A percentile compares a stretch with the other conserved stretches of the same genome.
phyloP scores from a whole-genome alignment of 2,797 vertebrate species.

The Trachurus trachurus region DNA sequence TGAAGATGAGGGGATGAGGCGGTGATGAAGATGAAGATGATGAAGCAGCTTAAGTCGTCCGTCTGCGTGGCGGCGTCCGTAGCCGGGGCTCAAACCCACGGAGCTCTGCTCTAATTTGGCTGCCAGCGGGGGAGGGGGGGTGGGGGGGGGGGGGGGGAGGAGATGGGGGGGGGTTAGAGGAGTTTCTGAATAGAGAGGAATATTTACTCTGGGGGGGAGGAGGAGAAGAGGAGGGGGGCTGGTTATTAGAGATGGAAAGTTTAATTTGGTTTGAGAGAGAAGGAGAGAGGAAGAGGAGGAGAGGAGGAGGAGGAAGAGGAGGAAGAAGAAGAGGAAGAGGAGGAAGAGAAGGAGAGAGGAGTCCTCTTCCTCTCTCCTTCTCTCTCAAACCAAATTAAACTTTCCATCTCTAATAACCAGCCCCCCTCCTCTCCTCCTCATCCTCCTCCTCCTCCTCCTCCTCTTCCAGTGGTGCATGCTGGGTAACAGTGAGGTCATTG shows the following conservation, averaged over 20 bases:
- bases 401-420: too few relatives aligned
- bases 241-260: slow-evolving; percentile 66
- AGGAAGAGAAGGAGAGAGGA: not conserved
- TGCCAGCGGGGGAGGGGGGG: slow-evolving; percentile 57
- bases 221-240: slow-evolving; percentile 15
- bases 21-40: slow-evolving; percentile 23
- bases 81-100: slow-evolving; percentile 71
- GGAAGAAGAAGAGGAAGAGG: not conserved
- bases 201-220: slow-evolving; percentile 68
- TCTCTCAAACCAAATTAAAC: too few relatives aligned
- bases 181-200: slow-evolving; percentile 62
- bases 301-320: too few relatives aligned
- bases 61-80: slow-evolving; percentile 69
- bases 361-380: too few relatives aligned
- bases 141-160: too few relatives aligned
- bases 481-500: too few relatives aligned
- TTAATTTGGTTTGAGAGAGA: slow-evolving; percentile 62
- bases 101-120: slow-evolving; percentile 79
- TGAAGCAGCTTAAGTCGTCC: slow-evolving; percentile 78
- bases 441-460: too few relatives aligned
- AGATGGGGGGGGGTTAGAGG: too few relatives aligned
- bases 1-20: too few relatives aligned
- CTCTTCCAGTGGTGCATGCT: too few relatives aligned
- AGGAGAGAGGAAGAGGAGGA: not conserved
- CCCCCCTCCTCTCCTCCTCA: too few relatives aligned